Conservation (phyloP, 2,113 vertebrate genomes). For the Salvelinus fontinalis region DNA sequence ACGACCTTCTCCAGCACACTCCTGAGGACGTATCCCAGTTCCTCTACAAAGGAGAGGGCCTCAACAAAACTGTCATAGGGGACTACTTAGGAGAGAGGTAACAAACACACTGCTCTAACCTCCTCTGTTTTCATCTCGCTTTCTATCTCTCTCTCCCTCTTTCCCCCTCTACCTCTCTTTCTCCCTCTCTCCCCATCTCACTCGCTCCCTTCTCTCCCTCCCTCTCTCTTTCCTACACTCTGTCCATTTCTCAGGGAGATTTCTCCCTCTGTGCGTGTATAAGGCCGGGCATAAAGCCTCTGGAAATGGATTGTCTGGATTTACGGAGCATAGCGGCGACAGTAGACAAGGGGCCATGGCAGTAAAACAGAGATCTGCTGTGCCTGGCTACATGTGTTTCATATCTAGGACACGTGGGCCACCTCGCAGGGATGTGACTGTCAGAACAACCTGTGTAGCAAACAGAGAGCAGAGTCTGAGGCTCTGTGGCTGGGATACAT, state of each 20-base stretch:
- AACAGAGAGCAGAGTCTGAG: not conserved
- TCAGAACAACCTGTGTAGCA: conserved; percentile 48
- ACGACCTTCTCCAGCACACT: conserved; percentile 3
- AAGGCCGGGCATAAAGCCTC: conserved; percentile 37
- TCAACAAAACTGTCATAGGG: conserved; percentile 2
- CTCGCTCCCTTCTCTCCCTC: not conserved
- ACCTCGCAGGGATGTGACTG: conserved; percentile 26
- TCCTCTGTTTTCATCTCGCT: not conserved
- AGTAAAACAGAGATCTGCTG: conserved; percentile 35
- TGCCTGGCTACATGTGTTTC: conserved; percentile 58
- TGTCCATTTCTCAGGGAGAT: not conserved
- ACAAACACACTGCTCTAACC: not conserved
- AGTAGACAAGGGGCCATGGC: conserved; percentile 14
- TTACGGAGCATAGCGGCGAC: conserved; percentile 46
- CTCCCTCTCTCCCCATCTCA: not conserved
- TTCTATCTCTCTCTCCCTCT: not conserved
- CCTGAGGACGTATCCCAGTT: conserved; percentile 2
- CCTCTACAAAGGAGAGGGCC: conserved; percentile 5
- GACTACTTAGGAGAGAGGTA: conserved; percentile 3
- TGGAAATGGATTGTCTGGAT: conserved; percentile 65
- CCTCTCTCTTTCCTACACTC: not conserved
- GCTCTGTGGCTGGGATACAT: not conserved
- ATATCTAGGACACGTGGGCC: conserved; percentile 37
- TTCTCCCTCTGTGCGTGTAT: not conserved
- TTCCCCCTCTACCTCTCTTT: not conserved